Percentiles rank a stretch among this genome's conserved stretches.
Conservation (phyloP, 2,888 invertebrate species). For the Acleris cristana region DNA sequence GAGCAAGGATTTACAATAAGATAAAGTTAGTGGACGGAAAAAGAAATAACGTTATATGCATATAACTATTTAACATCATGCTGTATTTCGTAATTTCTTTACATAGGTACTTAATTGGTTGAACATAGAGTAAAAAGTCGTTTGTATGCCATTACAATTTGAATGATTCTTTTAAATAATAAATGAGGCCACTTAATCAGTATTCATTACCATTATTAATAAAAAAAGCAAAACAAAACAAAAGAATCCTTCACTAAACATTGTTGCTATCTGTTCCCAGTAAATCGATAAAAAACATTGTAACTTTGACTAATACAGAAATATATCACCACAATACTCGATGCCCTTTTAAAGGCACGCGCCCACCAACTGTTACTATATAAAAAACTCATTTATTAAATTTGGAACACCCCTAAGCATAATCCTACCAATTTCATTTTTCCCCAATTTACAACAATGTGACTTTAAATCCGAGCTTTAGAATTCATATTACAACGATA, state of each 20-base stretch:
- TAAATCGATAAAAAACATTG: conserved; percentile 39
- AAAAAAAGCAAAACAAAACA: conserved; percentile 1
- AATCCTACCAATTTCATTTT: conserved; percentile 26
- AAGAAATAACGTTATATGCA: too few relatives aligned
- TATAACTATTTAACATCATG: too few relatives aligned
- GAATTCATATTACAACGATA: conserved; percentile 11
- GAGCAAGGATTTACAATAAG: too few relatives aligned
- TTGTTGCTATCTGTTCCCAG: conserved; percentile 39
- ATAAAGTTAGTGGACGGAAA: too few relatives aligned
- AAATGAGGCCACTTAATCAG: conserved; percentile 14
- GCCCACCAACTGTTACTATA: conserved; percentile 49
- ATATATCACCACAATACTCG: conserved; percentile 48
- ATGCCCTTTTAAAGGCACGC: conserved; percentile 45
- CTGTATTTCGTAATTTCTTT: too few relatives aligned
- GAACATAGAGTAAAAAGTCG: too few relatives aligned
- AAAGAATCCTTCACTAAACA: conserved; percentile 40
- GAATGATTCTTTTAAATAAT: neutral
- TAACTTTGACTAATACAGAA: conserved; percentile 52
- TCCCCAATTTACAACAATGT: neutral
- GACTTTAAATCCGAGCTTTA: neutral
- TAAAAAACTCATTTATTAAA: conserved; percentile 54
- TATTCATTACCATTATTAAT: neutral
- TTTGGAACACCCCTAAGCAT: conserved; percentile 43
- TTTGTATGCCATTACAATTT: too few relatives aligned
- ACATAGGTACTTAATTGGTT: too few relatives aligned